phyloP scores from a whole-genome alignment of 92 coral and sea anemone genomes.

The Porites evermanni region DNA sequence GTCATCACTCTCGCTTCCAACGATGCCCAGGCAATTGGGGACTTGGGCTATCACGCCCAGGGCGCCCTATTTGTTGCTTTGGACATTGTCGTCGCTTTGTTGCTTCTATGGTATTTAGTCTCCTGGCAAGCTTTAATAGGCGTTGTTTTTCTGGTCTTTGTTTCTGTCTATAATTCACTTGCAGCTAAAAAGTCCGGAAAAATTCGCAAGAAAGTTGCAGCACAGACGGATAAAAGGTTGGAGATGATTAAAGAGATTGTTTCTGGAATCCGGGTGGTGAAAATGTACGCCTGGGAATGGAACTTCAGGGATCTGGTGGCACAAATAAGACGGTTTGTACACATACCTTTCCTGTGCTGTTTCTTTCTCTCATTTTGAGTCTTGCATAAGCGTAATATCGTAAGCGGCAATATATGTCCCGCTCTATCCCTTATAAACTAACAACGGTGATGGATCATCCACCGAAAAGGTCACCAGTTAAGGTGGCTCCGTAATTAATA shows the following conservation, averaged over 20 bases:
- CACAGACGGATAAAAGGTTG: slow-evolving; percentile 22
- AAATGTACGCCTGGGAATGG: slow-evolving; percentile 56
- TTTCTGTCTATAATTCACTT: slow-evolving; percentile 12
- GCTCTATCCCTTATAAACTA: background rate
- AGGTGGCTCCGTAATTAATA: too few relatives aligned
- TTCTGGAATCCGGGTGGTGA: slow-evolving; percentile 26
- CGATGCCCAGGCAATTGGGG: slow-evolving; percentile 33
- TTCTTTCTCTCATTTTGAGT: background rate
- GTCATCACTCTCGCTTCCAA: slow-evolving; percentile 30
- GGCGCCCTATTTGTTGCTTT: background rate
- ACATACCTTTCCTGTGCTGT: background rate
- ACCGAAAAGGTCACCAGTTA: too few relatives aligned
- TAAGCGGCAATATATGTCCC: background rate
- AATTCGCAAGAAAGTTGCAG: slow-evolving; percentile 11
- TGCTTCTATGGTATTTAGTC: slow-evolving; percentile 18
- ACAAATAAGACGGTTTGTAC: slow-evolving; percentile 27
- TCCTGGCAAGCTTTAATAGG: slow-evolving; percentile 48
- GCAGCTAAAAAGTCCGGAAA: slow-evolving; percentile 20
- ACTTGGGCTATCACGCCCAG: background rate
- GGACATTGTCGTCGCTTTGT: slow-evolving; percentile 8
- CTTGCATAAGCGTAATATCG: background rate
- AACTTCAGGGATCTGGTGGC: slow-evolving; percentile 32
- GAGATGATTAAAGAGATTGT: slow-evolving; percentile 35
- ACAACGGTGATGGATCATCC: background rate
- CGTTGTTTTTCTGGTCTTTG: background rate